Base-by-base conservation (phyloP, 2,113 vertebrate species). In the Arenaria interpres region DNA sequence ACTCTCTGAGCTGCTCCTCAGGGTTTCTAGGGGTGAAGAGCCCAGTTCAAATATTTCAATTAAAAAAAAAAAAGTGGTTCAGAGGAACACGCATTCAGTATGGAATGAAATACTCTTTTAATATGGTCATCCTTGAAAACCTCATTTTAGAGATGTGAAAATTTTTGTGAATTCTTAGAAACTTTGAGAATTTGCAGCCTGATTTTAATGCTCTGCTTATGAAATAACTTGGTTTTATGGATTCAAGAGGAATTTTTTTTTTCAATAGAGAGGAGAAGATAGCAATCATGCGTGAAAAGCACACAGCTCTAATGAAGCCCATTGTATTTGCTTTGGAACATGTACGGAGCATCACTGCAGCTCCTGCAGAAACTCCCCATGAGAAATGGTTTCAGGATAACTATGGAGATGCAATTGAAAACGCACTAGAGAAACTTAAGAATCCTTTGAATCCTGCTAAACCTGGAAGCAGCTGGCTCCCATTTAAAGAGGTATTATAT, bases 321-420 rank as follows among this genome's bases (percentile, higher is more conserved):
- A 99, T 99, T 46, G 99, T 99, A 24, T 99, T 99, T 95, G 99
- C 99, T 32, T 83, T 99, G 98, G 99, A 99, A 62, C 99, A 99
- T 0, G 99, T 99, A 8, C 98, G 98, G 93, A 99, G 99, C 96
- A 99, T 99, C 97, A 99, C 99, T 1, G 98, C 99, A 1, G 98
- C 99, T 53, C 97, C 99, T 28, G 98, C 99, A 3, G 99, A 99
- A 94, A 99, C 99, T 0, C 99, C 99, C 3, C 99, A 99, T 27
- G 99, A 99, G 93, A 99, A 99, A 7, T 99, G 99, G 99, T 99
- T 99, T 96, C 99, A 99, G 97, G 99, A 99, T 94, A 99, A 98
- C 77, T 99, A 99, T 22, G 99, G 99, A 20, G 99, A 99, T 33
- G 98, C 98, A 32, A 99, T 99, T 73, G 98, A 98, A 85, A 99